Percentiles rank a stretch among this genome's conserved stretches.
Evolutionary conservation across 2,113 vertebrate species (phyloP).

Genomic region (Rhinoptilus africanus): DNA sequence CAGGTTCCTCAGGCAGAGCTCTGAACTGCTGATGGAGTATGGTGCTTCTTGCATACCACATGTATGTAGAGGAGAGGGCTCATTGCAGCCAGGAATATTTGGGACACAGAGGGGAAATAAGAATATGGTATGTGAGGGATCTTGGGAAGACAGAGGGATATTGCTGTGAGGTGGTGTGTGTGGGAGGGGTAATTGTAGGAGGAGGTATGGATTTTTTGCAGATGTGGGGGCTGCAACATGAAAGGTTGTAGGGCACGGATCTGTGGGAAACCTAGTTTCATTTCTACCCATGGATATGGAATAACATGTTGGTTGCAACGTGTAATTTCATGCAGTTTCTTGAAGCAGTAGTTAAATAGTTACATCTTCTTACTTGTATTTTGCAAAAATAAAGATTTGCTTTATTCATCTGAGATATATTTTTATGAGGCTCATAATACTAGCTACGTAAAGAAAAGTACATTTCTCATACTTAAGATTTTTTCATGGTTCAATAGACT

Average conservation of each 20-base stretch:
- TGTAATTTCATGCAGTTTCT: background rate
- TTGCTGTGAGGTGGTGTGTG: background rate
- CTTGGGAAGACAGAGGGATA: background rate
- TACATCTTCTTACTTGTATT: background rate
- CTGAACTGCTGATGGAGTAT: accelerated
- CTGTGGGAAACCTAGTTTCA: background rate
- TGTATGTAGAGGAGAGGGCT: background rate
- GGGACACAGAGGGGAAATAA: background rate
- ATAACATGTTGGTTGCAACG: background rate
- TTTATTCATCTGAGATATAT: background rate
- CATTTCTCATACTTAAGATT: background rate
- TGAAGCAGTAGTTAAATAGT: background rate
- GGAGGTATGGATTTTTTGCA: background rate
- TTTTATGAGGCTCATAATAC: background rate
- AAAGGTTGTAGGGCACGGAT: background rate
- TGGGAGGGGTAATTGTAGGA: background rate
- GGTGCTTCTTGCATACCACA: background rate
- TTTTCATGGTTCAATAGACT: background rate
- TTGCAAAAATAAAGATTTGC: conserved; percentile 20
- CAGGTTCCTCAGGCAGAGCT: background rate
- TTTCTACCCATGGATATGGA: background rate
- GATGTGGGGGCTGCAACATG: background rate
- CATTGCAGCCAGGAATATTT: accelerated
- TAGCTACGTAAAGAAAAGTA: background rate
- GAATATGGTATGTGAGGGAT: too few species aligned